Base-by-base conservation (phyloP, 2,113 vertebrate genomes). In the human (Homo sapiens) region DNA sequence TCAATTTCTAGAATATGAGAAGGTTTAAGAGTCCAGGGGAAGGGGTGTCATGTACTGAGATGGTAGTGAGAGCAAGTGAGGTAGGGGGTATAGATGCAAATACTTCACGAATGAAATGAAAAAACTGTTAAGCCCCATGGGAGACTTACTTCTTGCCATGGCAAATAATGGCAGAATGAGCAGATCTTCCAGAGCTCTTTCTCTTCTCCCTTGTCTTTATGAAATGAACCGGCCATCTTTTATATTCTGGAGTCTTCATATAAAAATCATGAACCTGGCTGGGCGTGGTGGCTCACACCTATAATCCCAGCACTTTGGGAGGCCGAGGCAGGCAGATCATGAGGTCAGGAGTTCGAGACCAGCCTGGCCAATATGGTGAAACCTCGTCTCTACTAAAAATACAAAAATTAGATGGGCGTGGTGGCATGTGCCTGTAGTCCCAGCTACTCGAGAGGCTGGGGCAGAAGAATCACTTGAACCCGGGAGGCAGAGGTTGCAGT, bases 31-130 rank as follows among this genome's bases (percentile, higher is more conserved):
- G 22, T 32, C 8, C 25, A 38, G 7, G 7, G 25, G 6, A 35
- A 80, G 40, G 8, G 3, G 1, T 40, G 16, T 10, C 68, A 11
- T 23, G 23, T n/a, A 32, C 4, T 76, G 32, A 18, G 18, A 11
- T 52, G 17, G 10, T 38, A n/a, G 25, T 52, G 9, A 61, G 30
- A 20, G 11, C 9, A 7, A 22, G 3, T 25, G 23, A 57, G 66
- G 30, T 6, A 0, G 3, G 14, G 14, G 13, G 35, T 64, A 16
- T 13, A 40, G 6, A 48, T 20, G 2, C 3, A 70, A 5, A 17
- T 43, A 4, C 14, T 73, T n/a, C 20, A 27, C 10, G 4, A 4
- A 38, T 50, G 35, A 14, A 22, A 35, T 59, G n/a, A 38, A 14
- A 76, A 81, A 38, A 25, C 1, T 30, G 20, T 18, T 40, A 22